Evolutionary conservation across 2,113 vertebrate species (phyloP).

Genomic region (Myotis davidii): DNA sequence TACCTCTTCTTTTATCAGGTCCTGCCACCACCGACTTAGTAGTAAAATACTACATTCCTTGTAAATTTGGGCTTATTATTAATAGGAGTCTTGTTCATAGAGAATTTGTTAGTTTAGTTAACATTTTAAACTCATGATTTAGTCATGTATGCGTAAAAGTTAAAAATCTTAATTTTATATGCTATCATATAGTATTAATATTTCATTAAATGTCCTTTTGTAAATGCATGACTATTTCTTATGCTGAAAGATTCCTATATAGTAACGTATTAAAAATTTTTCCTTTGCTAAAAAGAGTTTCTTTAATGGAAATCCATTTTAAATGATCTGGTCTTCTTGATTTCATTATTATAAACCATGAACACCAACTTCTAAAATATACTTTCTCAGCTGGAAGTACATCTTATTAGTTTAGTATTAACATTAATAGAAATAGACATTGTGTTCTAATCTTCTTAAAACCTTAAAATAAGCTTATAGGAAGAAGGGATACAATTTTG

Average conservation of each 20-base stretch:
- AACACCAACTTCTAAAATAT: slow-evolving; percentile 48
- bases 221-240: not conserved
- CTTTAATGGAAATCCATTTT: slow-evolving; percentile 5
- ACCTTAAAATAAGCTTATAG: slow-evolving; percentile 25
- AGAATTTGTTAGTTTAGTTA: slow-evolving; percentile 9
- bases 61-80: not conserved
- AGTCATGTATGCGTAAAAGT: not conserved
- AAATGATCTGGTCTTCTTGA: slow-evolving; percentile 18
- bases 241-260: not conserved
- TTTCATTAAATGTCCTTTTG: slow-evolving; percentile 11
- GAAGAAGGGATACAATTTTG: slow-evolving; percentile 2
- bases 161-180: slow-evolving; percentile 1
- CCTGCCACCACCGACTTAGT: not conserved
- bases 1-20: not conserved
- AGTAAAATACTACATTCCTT: not conserved
- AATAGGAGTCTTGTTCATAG: not conserved
- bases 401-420: slow-evolving; percentile 29
- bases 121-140: not conserved
- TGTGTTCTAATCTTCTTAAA: slow-evolving; percentile 36
- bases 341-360: slow-evolving; percentile 51
- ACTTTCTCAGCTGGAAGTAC: slow-evolving; percentile 55
- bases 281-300: not conserved
- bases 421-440: slow-evolving; percentile 63
- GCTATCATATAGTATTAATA: not conserved
- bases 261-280: not conserved